These are phyloP conservation scores for Anseranas semipalmata DNA, from an alignment of 2,113 vertebrate species.

Conservation along the genomic window DNA sequence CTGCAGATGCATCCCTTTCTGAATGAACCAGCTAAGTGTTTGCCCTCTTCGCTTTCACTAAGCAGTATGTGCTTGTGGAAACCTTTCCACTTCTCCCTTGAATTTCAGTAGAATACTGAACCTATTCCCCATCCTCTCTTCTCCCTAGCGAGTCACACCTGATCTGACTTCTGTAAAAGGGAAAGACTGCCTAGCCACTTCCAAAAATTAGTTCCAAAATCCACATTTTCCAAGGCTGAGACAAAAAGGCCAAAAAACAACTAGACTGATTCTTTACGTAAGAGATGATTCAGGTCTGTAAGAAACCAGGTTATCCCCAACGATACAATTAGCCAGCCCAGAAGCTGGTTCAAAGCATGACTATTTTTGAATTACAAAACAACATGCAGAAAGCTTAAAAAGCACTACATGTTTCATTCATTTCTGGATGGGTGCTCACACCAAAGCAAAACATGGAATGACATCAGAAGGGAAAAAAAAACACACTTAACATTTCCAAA, in stretches of 20 bases:
- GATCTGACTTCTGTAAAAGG: not conserved
- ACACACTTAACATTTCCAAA: not conserved
- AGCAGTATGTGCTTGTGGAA: not conserved
- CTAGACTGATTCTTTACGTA: not conserved
- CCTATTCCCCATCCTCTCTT: not conserved
- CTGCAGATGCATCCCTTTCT: not conserved
- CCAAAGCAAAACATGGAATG: not conserved
- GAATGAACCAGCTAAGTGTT: accelerated
- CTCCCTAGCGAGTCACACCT: not conserved
- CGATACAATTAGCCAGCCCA: not conserved
- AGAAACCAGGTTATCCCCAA: not conserved
- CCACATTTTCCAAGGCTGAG: not conserved
- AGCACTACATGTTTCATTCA: not conserved
- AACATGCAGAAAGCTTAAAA: not conserved
- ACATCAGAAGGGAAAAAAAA: not conserved
- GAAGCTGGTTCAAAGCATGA: not conserved
- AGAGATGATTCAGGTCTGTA: not conserved
- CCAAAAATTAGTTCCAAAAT: not conserved
- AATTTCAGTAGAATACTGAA: not conserved
- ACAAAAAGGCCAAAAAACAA: not conserved
- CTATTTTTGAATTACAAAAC: not conserved
- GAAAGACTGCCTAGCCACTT: not conserved
- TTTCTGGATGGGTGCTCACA: not conserved
- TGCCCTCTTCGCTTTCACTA: too few relatives aligned
- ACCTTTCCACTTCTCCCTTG: not conserved